Evolutionary conservation across 2,888 invertebrate species (phyloP).

Genomic region (Hyles lineata): DNA sequence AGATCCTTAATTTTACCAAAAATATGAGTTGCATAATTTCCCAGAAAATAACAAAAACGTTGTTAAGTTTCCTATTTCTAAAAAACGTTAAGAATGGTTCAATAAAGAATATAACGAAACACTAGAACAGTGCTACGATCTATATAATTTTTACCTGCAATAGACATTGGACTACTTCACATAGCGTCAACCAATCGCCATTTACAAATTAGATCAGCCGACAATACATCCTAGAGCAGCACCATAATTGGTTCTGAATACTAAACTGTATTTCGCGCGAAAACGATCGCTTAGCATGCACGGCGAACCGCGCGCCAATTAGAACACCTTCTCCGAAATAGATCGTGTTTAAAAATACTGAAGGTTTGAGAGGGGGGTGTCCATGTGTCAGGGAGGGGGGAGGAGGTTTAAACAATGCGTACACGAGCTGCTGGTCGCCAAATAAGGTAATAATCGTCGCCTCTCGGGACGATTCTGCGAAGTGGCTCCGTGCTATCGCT

Average conservation of each 20-base stretch:
- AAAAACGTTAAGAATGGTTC: too few relatives aligned
- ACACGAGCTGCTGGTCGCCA: slow-evolving; percentile 48
- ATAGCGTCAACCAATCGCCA: background rate
- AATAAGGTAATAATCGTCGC: slow-evolving; percentile 57
- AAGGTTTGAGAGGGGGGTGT: slow-evolving; percentile 33
- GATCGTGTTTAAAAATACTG: slow-evolving; percentile 42
- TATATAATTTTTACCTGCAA: too few relatives aligned
- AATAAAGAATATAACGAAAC: too few relatives aligned
- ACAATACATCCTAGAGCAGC: slow-evolving; percentile 1
- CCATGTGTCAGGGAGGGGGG: slow-evolving; percentile 33
- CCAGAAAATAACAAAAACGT: too few relatives aligned
- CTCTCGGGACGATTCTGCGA: slow-evolving; percentile 51
- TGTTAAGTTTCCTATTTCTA: too few relatives aligned
- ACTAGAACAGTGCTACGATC: too few relatives aligned
- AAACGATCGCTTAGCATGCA: slow-evolving; percentile 44
- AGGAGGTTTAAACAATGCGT: slow-evolving; percentile 51
- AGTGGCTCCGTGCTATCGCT: slow-evolving; percentile 47
- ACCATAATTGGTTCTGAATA: slow-evolving; percentile 28
- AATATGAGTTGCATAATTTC: too few relatives aligned
- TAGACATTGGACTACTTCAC: background rate
- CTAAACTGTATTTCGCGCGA: slow-evolving; percentile 26
- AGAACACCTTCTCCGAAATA: slow-evolving; percentile 53
- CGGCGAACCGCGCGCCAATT: slow-evolving; percentile 45
- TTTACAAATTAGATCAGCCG: background rate
- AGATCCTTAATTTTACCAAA: too few relatives aligned